Conservation (phyloP, 1,140 invertebrate genomes). For the Micrasema minimum region DNA sequence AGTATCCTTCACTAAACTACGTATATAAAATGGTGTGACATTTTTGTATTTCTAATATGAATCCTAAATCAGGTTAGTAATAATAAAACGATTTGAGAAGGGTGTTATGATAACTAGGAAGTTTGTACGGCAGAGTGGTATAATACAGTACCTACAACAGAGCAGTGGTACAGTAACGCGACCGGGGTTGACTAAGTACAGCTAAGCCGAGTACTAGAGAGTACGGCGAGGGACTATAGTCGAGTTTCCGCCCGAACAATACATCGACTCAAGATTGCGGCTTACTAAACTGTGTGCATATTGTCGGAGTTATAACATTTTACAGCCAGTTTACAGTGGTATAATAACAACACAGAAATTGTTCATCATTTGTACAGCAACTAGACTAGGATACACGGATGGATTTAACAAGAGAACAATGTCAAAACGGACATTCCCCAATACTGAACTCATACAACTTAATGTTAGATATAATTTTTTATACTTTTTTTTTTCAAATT, state of each 20-base stretch:
- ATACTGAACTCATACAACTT: neutral
- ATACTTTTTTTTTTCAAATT: too few relatives aligned
- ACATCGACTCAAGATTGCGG: conserved; percentile 44
- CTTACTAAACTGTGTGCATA: conserved; percentile 42
- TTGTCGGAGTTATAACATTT: conserved; percentile 32
- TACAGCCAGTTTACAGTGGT: neutral
- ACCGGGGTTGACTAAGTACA: too few relatives aligned
- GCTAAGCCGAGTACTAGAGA: neutral
- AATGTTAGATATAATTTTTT: neutral
- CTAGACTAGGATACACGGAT: neutral
- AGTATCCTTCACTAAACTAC: too few relatives aligned
- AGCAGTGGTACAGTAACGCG: too few relatives aligned
- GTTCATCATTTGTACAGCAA: neutral
- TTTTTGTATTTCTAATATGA: too few relatives aligned
- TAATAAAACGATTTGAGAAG: neutral
- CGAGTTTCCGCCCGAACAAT: conserved; percentile 37
- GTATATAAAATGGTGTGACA: too few relatives aligned
- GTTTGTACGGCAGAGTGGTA: too few relatives aligned
- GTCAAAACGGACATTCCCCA: neutral
- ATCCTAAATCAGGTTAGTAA: neutral
- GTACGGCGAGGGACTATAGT: neutral
- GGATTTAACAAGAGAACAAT: neutral
- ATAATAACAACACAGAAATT: neutral
- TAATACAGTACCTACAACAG: too few relatives aligned
- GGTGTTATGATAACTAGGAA: too few relatives aligned